Evolutionary conservation across 2,888 invertebrate species (phyloP).

Genomic region (Agrochola lychnidis): DNA sequence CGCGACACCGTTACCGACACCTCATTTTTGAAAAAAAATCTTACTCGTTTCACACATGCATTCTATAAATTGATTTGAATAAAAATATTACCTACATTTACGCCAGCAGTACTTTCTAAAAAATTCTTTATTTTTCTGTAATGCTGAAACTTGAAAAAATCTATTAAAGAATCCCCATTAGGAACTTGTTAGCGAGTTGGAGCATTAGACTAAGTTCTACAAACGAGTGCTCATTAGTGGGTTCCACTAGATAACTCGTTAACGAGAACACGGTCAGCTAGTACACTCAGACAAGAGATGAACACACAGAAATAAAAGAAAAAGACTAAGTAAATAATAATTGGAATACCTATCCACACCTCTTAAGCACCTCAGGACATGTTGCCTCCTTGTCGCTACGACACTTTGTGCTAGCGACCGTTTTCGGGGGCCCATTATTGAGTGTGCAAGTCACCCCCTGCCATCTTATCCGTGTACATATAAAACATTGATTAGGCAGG

Average conservation of each 20-base stretch:
- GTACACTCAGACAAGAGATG: not conserved
- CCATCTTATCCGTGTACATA: too few relatives aligned
- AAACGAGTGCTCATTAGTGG: slow-evolving; percentile 40
- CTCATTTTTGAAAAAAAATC: not conserved
- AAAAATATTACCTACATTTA: not conserved
- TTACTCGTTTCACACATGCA: not conserved
- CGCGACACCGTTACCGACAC: too few relatives aligned
- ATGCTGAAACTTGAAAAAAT: not conserved
- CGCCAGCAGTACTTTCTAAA: not conserved
- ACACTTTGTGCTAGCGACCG: too few relatives aligned
- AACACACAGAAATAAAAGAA: slow-evolving; percentile 3
- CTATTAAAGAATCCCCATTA: slow-evolving; percentile 14
- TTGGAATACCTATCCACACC: too few relatives aligned
- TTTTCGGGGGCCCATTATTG: too few relatives aligned
- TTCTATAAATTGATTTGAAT: too few relatives aligned
- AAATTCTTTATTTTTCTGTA: not conserved
- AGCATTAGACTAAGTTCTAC: slow-evolving; percentile 1
- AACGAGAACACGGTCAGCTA: slow-evolving; percentile 9
- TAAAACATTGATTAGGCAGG: too few relatives aligned
- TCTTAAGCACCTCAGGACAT: too few relatives aligned
- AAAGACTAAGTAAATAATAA: too few relatives aligned
- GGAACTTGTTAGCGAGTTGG: slow-evolving; percentile 19
- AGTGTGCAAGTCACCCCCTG: too few relatives aligned
- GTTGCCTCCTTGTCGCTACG: too few relatives aligned
- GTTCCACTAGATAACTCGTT: slow-evolving; percentile 23